Base-by-base conservation (phyloP, 2,888 invertebrate species). In the Oeneis ivallda region DNA sequence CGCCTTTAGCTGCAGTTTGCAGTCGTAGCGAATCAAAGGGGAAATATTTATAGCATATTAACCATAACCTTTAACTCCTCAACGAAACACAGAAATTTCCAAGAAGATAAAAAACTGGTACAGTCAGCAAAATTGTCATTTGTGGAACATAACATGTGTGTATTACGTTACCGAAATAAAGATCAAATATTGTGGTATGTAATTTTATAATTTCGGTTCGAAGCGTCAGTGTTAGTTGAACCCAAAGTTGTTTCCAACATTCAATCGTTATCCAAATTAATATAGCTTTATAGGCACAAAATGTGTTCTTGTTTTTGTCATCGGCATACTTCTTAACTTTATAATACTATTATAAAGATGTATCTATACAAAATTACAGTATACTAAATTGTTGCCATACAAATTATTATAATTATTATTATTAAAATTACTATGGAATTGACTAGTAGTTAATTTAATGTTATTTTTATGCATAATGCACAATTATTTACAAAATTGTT, bases 391-490 rank as follows among this genome's bases (percentile, higher is more conserved):
- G 17, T 67, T 65, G 54, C 47, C 53, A 37, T 26, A 41, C 59
- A 60, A 41, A 19, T 19, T 26, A 47, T 47, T 15, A 45, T n/a
- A n/a, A n/a, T n/a, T n/a, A 6, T n/a, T 45, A 65, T 63, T 62
- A 66, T 57, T 63, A 50, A 54, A 59, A 66, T 58, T 63, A 50
- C 56, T 71, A 71, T 65, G 73, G 74, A 74, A 74, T 74, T 74
- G 74, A 74, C 65, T 68, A 70, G n/a, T 58, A 62, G 11, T 56
- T 68, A 70, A 59, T 56, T 52, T 45, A 26, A 54, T 63, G 43
- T 49, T 68, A 56, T 56, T 47, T 17, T 13, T 59, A 64, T 39
- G 53, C 5, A 0, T 54, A 63, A 54, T 11, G 26, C 37, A 62
- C 61, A 62, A 41, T 49, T 37, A 54, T 62, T 47, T 65, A 47